phyloP scores from a whole-genome alignment of 2,888 invertebrate species.

The Hydriomena furcata region DNA sequence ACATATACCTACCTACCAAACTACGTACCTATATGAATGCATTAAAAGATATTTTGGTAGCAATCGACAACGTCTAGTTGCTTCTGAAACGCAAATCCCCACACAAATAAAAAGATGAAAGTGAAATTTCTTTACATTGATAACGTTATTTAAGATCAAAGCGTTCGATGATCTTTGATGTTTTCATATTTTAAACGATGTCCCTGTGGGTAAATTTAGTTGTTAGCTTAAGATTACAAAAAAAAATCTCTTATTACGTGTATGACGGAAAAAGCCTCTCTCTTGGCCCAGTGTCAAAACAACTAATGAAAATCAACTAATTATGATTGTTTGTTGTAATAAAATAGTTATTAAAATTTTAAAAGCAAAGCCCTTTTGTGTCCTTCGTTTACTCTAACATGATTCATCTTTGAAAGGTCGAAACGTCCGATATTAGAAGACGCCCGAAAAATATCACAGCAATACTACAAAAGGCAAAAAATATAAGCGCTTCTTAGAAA shows the following conservation, averaged over 20 bases:
- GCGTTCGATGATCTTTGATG: conserved; percentile 70
- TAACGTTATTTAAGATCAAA: conserved; percentile 72
- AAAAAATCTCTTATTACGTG: conserved; percentile 49
- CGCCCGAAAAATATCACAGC: conserved; percentile 50
- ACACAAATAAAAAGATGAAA: conserved; percentile 39
- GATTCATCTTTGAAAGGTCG: conserved; percentile 9
- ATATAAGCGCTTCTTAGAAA: conserved; percentile 62
- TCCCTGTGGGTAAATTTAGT: conserved; percentile 58
- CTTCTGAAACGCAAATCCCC: conserved; percentile 19
- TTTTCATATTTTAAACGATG: conserved; percentile 71
- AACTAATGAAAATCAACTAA: too few relatives aligned
- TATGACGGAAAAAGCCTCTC: conserved; percentile 50
- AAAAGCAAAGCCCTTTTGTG: too few relatives aligned
- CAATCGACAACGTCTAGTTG: not conserved
- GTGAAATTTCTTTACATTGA: conserved; percentile 66
- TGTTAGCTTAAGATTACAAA: conserved; percentile 53
- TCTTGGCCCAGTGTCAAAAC: conserved; percentile 30
- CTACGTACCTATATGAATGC: too few relatives aligned
- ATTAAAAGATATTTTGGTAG: conserved; percentile 1
- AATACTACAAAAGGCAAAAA: conserved; percentile 55
- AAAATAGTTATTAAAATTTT: too few relatives aligned
- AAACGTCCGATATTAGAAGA: conserved; percentile 36
- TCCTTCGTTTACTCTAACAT: not conserved
- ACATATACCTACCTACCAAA: too few relatives aligned
- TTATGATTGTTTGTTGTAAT: too few relatives aligned